Base-by-base conservation (phyloP, 1,140 invertebrate species). In the Calephelis nemesis region DNA sequence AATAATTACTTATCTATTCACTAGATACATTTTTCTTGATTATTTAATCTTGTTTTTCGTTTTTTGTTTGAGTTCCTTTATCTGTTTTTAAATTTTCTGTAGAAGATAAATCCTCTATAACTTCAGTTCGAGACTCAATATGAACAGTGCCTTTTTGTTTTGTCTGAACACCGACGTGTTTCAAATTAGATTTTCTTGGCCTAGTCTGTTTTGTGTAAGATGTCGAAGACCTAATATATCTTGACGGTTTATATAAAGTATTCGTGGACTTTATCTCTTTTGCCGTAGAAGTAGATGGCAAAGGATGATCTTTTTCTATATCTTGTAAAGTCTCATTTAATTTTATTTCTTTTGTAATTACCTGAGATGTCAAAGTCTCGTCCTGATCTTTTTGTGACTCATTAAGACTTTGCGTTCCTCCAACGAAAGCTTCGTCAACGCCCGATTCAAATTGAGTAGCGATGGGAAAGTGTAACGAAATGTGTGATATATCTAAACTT, bases 41-140 rank as follows among this genome's bases (percentile, higher is more conserved):
- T 12, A 60, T n/a, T 52, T 70, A 78, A 60, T 82, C 79, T 71
- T 79, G 76, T 68, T 82, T 85, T 73, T 79, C 75, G 66, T 85
- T 78, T 52, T 67, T 65, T 8, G 78, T 78, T 60, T 83, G 78
- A 9, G 72, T 77, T 62, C 74, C 71, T 73, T 79, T 75, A 47
- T 76, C 68, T 13, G 67, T 48, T 47, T 68, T 68, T 13, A 42
- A 7, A 50, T 10, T 19, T 62, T 73, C n/a, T 12, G 47, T 68
- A 30, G 15, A 52, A 65, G 69, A 68, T 13, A 42, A 62, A 11
- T 48, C 19, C 42, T 62, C 47, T 12, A 64, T 54, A 9, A 72
- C 49, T 7, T 65, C 60, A 8, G 74, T 74, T 54, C 65, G 64
- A 45, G 71, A 71, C 49, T 75, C 70, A 64, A 76, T 74, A 30